Conservation (phyloP, 2,113 vertebrate genomes). For the Coreoperca whiteheadi region DNA sequence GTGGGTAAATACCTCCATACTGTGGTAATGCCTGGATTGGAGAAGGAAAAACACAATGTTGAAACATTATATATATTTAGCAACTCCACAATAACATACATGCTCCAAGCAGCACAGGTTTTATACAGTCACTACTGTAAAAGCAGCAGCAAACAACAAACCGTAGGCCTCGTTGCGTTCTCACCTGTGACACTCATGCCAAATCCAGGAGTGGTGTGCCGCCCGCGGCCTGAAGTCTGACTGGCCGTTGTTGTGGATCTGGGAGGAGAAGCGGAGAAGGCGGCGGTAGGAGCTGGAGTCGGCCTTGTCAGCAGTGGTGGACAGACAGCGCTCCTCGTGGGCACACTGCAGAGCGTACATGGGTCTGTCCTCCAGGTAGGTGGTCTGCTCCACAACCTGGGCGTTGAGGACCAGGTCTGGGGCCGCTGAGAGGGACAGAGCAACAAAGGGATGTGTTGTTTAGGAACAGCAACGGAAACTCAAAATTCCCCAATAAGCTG, state of each 20-base stretch:
- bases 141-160: neutral
- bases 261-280: conserved; percentile 95
- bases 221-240: conserved; percentile 92
- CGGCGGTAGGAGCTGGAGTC: conserved; percentile 86
- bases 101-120: neutral
- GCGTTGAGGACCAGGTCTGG: conserved; percentile 94
- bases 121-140: neutral
- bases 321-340: conserved; percentile 93
- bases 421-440: conserved; percentile 84
- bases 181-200: conserved; percentile 97
- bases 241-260: conserved; percentile 96
- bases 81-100: neutral
- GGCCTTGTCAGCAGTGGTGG: conserved; percentile 83
- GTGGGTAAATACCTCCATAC: conserved; percentile 98
- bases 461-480: neutral
- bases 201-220: conserved; percentile 92
- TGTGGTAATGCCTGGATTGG: conserved; percentile 94
- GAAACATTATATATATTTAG: neutral
- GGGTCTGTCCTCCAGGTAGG: conserved; percentile 96
- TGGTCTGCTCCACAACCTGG: conserved; percentile 90
- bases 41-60: conserved; percentile 24
- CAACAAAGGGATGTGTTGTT: neutral
- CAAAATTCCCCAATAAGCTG: neutral
- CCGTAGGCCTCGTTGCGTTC: neutral
- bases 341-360: conserved; percentile 94